Conservation (phyloP, 2,888 invertebrate species). For the Aphidius colemani region DNA sequence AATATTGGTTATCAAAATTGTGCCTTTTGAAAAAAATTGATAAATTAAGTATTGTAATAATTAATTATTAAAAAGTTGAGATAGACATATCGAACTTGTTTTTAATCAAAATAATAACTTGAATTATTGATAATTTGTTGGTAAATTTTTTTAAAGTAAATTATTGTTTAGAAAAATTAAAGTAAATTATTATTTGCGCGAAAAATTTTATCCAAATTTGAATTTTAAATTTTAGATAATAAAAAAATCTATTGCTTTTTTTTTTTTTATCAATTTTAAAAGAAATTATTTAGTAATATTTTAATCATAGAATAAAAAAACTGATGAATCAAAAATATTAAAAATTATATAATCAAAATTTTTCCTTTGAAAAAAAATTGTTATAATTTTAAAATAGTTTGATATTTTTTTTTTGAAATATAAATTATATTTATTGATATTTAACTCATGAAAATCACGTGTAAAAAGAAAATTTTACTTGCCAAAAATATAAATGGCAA, state of each 20-base stretch:
- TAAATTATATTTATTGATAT: too few species aligned
- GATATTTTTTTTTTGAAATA: too few species aligned
- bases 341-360: too few species aligned
- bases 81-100: conserved; percentile 30
- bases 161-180: not conserved
- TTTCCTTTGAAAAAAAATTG: not conserved
- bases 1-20: conserved; percentile 54
- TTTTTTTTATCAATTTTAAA: too few species aligned
- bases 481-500: not conserved
- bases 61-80: conserved; percentile 37
- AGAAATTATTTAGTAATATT: too few species aligned
- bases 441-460: too few species aligned
- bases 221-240: too few species aligned
- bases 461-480: not conserved
- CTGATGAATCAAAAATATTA: too few species aligned
- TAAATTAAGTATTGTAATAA: conserved; percentile 48
- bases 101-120: conserved; percentile 20
- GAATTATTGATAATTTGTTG: conserved; percentile 16
- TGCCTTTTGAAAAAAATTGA: conserved; percentile 54
- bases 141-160: conserved; percentile 2
- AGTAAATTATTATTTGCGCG: not conserved
- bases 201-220: not conserved
- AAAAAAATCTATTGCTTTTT: too few species aligned
- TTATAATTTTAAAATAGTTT: not conserved
- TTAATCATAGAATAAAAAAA: too few species aligned